phyloP scores from a whole-genome alignment of 2,888 invertebrate genomes.

The Epinotia bilunana region DNA sequence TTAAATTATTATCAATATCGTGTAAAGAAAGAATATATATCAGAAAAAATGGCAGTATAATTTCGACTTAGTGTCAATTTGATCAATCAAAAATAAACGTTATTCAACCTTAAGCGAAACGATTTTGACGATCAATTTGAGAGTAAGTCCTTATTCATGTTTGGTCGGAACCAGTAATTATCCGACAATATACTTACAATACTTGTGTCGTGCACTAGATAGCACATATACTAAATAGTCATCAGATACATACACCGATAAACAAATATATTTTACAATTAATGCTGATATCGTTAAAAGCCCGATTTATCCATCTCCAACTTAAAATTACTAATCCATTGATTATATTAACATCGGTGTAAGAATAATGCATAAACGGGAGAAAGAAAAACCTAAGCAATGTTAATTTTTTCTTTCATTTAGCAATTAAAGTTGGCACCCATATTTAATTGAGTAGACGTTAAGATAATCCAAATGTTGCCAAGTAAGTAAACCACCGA shows the following conservation, averaged over 20 bases:
- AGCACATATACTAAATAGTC: background rate
- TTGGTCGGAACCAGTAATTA: background rate
- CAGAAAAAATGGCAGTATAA: background rate
- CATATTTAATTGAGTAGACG: slow-evolving; percentile 15
- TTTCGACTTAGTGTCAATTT: background rate
- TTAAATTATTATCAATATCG: background rate
- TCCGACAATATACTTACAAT: background rate
- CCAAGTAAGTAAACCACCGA: no score
- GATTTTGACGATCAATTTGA: no score
- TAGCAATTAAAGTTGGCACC: slow-evolving; percentile 6
- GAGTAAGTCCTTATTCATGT: no score
- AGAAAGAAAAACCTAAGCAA: background rate
- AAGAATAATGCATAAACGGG: background rate
- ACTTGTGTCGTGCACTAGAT: background rate
- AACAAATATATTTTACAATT: background rate
- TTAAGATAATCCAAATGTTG: background rate
- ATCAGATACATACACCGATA: background rate
- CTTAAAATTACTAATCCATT: background rate
- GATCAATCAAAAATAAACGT: no score
- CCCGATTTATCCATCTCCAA: background rate
- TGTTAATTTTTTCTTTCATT: no score
- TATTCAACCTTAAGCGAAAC: no score
- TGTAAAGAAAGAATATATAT: background rate
- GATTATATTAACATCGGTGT: background rate
- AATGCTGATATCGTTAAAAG: background rate